Evolutionary conservation across 64 coral and sea anemone species (phyloP).

Genomic region (Montipora capricornis): DNA sequence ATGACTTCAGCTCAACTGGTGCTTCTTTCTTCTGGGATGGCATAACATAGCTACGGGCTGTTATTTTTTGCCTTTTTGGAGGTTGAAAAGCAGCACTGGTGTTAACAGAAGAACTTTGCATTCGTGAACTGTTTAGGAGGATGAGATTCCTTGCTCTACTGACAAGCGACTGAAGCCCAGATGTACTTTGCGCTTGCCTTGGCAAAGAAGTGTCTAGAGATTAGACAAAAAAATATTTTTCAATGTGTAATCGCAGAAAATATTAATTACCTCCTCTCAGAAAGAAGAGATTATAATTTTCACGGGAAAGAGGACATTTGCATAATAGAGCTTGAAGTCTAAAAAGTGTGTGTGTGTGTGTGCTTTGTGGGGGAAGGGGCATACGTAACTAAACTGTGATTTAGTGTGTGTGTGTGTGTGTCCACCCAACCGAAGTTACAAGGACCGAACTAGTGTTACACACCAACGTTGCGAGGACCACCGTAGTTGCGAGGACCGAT

Average conservation of each 20-base stretch:
- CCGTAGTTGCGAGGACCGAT: no score
- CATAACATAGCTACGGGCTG: slow-evolving; percentile 21
- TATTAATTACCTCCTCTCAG: no score
- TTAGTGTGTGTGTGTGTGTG: not conserved
- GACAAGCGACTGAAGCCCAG: no score
- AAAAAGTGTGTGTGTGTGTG: no score
- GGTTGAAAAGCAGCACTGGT: slow-evolving; percentile 27
- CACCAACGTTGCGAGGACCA: not conserved
- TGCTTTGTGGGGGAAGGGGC: no score
- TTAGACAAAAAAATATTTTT: not conserved
- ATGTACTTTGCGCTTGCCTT: not conserved
- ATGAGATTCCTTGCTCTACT: no score
- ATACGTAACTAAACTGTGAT: no score
- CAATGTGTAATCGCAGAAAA: no score
- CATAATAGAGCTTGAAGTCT: no score
- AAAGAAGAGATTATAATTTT: no score
- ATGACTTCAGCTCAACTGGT: slow-evolving; percentile 58
- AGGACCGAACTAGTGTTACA: not conserved
- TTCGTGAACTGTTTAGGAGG: no score
- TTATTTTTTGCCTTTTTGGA: slow-evolving; percentile 60
- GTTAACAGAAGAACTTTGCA: not conserved
- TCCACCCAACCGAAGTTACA: not conserved
- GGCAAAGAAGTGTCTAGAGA: not conserved
- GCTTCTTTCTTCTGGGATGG: slow-evolving; percentile 49
- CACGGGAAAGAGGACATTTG: no score